Conservation (phyloP, 2,888 invertebrate species). For the Synergus gifuensis region DNA sequence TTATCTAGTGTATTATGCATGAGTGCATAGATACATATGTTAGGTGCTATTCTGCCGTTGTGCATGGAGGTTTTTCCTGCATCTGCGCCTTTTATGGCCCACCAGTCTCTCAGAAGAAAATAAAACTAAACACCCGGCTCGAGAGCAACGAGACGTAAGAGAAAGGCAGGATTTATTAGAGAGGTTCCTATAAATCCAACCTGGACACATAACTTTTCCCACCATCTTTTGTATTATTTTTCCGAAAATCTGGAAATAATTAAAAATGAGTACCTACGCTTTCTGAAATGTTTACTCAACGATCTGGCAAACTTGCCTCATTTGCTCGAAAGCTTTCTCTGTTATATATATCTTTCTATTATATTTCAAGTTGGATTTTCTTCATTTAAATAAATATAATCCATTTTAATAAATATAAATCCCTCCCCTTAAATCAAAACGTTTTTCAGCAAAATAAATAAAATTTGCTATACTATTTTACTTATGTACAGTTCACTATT, state of each 20-base stretch:
- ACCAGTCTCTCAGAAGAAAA: constrained; percentile 27
- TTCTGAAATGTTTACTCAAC: constrained; percentile 4
- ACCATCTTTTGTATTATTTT: constrained; percentile 35
- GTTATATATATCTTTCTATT: not conserved
- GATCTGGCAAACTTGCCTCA: not conserved
- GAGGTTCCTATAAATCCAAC: constrained; percentile 21
- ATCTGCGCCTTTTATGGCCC: constrained; percentile 16
- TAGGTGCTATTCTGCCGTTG: constrained; percentile 29
- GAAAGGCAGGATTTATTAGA: constrained; percentile 29
- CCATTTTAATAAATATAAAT: not conserved
- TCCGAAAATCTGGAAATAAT: constrained; percentile 29
- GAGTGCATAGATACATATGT: constrained; percentile 23
- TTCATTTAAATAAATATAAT: not conserved
- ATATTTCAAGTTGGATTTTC: not conserved
- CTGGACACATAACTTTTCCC: constrained; percentile 2
- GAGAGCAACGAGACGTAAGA: constrained; percentile 32
- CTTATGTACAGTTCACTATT: constrained; percentile 4
- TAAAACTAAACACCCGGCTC: constrained; percentile 22
- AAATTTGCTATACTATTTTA: not conserved
- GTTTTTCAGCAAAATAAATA: not conserved
- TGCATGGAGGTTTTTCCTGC: constrained; percentile 26
- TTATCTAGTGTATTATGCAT: constrained; percentile 32
- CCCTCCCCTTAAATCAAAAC: not conserved
- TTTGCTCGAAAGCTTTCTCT: not conserved
- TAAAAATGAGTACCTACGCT: not conserved